A percentile compares a stretch with the other conserved stretches of the same genome.
Evolutionary conservation across 2,888 invertebrate genomes (phyloP).

Genomic region (Drosophila melanosoma): DNA sequence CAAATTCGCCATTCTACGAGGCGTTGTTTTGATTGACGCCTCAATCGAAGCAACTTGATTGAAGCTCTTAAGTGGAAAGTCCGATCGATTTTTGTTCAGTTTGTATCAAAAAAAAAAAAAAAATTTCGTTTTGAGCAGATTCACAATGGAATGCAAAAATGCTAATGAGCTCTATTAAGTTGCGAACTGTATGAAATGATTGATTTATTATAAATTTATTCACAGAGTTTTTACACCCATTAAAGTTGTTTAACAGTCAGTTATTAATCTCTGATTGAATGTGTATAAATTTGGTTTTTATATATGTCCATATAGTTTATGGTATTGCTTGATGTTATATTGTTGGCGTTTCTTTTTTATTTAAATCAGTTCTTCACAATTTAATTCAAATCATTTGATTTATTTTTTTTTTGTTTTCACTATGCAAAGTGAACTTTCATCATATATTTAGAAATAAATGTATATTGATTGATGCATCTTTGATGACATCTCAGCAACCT

Average conservation of each 20-base stretch:
- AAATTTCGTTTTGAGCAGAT: neutral
- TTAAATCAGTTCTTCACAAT: neutral
- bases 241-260: neutral
- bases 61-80: constrained; percentile 39
- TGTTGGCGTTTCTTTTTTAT: neutral
- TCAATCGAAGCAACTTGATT: constrained; percentile 51
- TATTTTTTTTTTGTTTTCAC: neutral
- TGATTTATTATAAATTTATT: constrained; percentile 27
- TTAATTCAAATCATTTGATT: neutral
- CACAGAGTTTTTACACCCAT: neutral
- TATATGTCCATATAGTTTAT: too few relatives aligned
- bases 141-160: constrained; percentile 23
- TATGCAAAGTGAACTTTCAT: neutral
- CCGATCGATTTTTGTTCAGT: constrained; percentile 8
- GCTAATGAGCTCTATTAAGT: constrained; percentile 50
- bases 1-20: constrained; percentile 8
- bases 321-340: neutral
- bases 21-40: constrained; percentile 60
- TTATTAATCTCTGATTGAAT: neutral
- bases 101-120: neutral
- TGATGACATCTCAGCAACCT: neutral
- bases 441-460: neutral
- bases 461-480: neutral
- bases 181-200: constrained; percentile 33
- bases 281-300: neutral